Base-by-base conservation (phyloP, 2,797 vertebrate genomes). In the Lagodon rhomboides region DNA sequence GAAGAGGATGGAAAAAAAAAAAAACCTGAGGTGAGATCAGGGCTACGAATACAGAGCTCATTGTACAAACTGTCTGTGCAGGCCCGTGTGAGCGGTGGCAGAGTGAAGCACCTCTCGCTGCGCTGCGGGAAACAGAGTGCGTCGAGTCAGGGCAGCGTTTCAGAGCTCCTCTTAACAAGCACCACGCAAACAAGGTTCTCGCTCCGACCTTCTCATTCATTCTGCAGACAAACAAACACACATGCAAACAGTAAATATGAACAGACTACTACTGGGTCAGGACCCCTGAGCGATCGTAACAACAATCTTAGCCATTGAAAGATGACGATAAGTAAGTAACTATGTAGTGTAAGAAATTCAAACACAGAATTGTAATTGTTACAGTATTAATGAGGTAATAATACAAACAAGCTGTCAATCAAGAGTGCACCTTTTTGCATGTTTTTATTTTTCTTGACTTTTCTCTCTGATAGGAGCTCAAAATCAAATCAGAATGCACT, bases 41-140 rank as follows among this genome's bases (percentile, higher is more conserved):
- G 59, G 76, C 72, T 63, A 41, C 2, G 3, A 61, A 51, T 58
- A 56, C 56, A 67, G 15, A n/a, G 68, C 47, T 61, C 20, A 13
- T 66, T 76, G 27, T 76, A 25, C 72, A 83, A 83, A 34, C 5
- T 70, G 41, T 38, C 46, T 53, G 61, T 44, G 54, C 0, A 58
- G 22, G 62, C 61, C 16, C 25, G 12, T 44, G 69, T 58, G 25
- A 72, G 68, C n/a, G 47, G 22, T 51, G 56, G 59, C 17, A 53
- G n/a, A 34, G 38, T 38, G 47, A 67, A 60, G 76, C 65, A 49
- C 50, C 75, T 84, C 63, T 75, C 34, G 34, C 68, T 55, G 60
- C 44, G 85, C 65, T 79, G 53, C 25, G 49, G 51, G 41, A 80
- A 73, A 79, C 72, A 73, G 54, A 23, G 66, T 30, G 47, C 75